phyloP scores from a whole-genome alignment of 2,797 vertebrate genomes.

The Parotocinclus haroldoi region DNA sequence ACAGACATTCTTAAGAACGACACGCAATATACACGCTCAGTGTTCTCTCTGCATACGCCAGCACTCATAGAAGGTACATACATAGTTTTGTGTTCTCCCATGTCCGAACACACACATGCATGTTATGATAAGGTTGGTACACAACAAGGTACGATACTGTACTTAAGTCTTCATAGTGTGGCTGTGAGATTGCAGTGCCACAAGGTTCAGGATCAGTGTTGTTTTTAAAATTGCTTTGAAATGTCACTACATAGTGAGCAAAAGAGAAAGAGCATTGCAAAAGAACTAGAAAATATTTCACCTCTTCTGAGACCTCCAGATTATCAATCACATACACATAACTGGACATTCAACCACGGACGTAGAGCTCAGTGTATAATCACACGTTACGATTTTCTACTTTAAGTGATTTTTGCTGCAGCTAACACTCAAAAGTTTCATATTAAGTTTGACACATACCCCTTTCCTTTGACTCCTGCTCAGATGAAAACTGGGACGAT shows the following conservation, averaged over 20 bases:
- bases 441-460: conserved; percentile 18
- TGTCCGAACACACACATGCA: conserved; percentile 26
- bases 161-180: conserved; percentile 46
- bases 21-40: conserved; percentile 31
- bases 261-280: conserved; percentile 10
- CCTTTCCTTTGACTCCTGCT: conserved; percentile 48
- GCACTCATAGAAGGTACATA: conserved; percentile 24
- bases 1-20: conserved; percentile 19
- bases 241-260: conserved; percentile 19
- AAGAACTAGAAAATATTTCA: conserved; percentile 8
- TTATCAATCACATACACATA: neutral
- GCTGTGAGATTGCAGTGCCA: conserved; percentile 37
- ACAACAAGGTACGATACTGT: conserved; percentile 37
- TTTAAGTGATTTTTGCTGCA: too few species aligned
- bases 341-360: too few species aligned
- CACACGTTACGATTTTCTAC: too few species aligned
- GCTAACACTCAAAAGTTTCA: too few species aligned
- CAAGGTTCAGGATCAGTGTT: conserved; percentile 45
- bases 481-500: conserved; percentile 89
- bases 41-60: conserved; percentile 11
- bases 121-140: conserved; percentile 36
- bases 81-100: conserved; percentile 9
- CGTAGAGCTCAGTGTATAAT: too few species aligned
- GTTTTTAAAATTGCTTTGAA: conserved; percentile 38
- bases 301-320: neutral